Base-by-base conservation (phyloP, 2,888 invertebrate species). In the Myathropa florea region DNA sequence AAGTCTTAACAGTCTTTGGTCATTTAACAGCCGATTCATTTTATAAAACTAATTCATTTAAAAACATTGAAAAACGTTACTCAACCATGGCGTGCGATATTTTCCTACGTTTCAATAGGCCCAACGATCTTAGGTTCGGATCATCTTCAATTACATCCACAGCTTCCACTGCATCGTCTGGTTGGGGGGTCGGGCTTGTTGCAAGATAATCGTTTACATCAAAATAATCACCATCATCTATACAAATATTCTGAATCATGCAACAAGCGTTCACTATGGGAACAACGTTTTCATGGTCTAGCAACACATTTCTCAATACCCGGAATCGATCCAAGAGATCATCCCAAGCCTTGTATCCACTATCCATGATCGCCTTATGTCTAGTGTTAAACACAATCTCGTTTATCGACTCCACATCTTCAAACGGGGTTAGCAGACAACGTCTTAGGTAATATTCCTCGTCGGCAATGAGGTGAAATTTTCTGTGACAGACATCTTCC, bases 191-290 rank as follows among this genome's bases (percentile, higher is more conserved):
- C 3, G 7, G 0, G n/a, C n/a, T 26, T 0, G 24, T 30, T 24
- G 24, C n/a, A 21, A 33, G 2, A 1, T 60, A 28, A 67, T 81
- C 57, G 7, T 14, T 60, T 0, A 12, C 3, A 4, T 68, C 65
- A 3, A 72, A 78, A 12, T 14, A 61, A 12, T 83, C 83, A 3
- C 36, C 57, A 23, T 53, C 61, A 3, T 68, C 63, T 12, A 78
- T 23, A 21, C 78, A 77, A 9, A 83, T 78, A 9, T 83, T 83
- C n/a, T 83, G 78, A 26, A 83, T 9, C 6, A 78, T 67, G 3
- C 83, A 83, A 23, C 83, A 78, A 23, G 83, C 72, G 4, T 26
- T 59, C 1, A 83, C 26, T 2, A 83, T 28, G 46, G 24, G 39
- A 14, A 60, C 30, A 4, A 67, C 46, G 39, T 73, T 78, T 3